phyloP scores from a whole-genome alignment of 2,113 vertebrate species.

The Cacatua alba region DNA sequence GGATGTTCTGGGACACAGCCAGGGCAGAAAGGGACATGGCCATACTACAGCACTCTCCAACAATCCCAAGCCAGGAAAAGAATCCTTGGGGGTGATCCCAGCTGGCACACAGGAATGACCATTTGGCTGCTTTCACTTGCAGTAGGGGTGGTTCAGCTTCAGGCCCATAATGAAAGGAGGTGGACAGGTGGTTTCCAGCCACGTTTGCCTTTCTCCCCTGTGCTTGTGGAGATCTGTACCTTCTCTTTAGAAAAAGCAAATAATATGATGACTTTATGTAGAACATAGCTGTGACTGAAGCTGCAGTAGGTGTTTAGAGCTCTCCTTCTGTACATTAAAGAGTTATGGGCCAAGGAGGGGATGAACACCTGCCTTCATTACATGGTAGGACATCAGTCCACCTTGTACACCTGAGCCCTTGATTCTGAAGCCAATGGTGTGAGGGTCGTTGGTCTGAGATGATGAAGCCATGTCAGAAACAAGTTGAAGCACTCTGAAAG shows the following conservation, averaged over 20 bases:
- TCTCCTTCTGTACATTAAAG: neutral
- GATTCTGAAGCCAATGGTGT: neutral
- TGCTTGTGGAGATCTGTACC: neutral
- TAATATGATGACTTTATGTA: neutral
- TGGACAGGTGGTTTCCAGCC: slow-evolving; percentile 51
- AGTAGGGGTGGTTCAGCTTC: slow-evolving; percentile 1
- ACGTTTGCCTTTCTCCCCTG: neutral
- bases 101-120: slow-evolving; percentile 22
- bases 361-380: neutral
- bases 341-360: neutral
- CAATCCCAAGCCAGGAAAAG: slow-evolving; percentile 11
- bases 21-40: slow-evolving; percentile 16
- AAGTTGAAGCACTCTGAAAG: neutral
- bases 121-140: slow-evolving; percentile 45
- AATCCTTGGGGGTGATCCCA: slow-evolving; percentile 52
- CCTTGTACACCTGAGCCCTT: neutral
- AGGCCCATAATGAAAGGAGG: neutral
- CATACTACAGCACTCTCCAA: neutral
- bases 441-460: neutral
- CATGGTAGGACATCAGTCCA: accelerated
- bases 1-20: slow-evolving; percentile 35
- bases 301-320: neutral
- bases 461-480: neutral
- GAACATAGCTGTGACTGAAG: neutral
- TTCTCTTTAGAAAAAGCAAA: neutral